Base-by-base conservation (phyloP, 2,113 vertebrate species). In the Ceyx cyanopectus region DNA sequence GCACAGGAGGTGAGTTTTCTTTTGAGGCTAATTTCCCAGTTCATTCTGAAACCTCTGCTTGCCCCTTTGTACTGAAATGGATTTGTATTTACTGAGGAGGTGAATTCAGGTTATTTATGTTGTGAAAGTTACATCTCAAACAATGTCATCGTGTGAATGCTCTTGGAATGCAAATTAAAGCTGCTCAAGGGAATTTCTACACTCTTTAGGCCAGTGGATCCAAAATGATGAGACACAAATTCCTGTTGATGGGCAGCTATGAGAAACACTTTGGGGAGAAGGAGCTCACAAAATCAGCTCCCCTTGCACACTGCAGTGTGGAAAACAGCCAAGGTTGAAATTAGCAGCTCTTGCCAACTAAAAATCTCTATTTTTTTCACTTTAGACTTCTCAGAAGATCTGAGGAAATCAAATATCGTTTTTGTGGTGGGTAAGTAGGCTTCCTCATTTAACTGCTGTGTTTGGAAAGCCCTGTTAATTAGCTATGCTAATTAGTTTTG, bases 371-470 rank as follows among this genome's bases (percentile, higher is more conserved):
- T 97, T 97, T 37, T 97, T 37, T 94, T 93, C 70, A 57, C 97
- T 89, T 93, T 93, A 98, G 98, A 96, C 83, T 97, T 97, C 94
- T 90, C 95, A 90, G 97, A 98, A 96, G 98, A 99, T 70, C 95
- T 98, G 94, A 99, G 95, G 97, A 99, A 98, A 95, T 96, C 97
- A 92, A 99, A 98, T 98, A 98, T 99, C 86, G 97, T 99, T 97
- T 99, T 99, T 95, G 94, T 99, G 93, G 93, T 99, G 0, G 99
- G 99, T 99, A 97, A 95, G 99, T 98, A 96, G 51, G 15, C 88
- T 21, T 81, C 23, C 66, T 92, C 15, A n/a, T n/a, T n/a, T n/a
- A 65, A 66, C 26, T 61, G 32, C 63, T n/a, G 45, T 6, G 10
- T 67, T 54, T 84, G 11, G 81, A 67, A 77, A 72, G 61, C 26